A percentile compares a stretch with the other conserved stretches of the same genome.
Conservation (phyloP, 2,888 invertebrate genomes). For the Drosophila borealis region DNA sequence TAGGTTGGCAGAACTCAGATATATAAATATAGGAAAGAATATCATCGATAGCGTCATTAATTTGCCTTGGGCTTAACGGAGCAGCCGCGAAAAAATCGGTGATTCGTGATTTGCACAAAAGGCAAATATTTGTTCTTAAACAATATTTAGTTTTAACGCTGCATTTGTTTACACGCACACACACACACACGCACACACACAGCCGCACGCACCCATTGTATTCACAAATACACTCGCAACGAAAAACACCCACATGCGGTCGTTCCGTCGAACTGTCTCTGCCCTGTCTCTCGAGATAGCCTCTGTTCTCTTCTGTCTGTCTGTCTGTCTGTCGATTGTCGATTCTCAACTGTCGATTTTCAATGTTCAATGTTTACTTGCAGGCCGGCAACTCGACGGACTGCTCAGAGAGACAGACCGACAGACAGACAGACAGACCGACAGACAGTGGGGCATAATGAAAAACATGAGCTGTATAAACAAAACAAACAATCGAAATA, state of each 20-base stretch:
- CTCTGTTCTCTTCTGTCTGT: conserved; percentile 18
- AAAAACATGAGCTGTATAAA: conserved; percentile 79
- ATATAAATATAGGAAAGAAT: conserved; percentile 33
- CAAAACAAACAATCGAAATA: conserved; percentile 73
- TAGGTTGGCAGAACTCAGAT: conserved; percentile 1
- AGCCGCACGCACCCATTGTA: conserved; percentile 28
- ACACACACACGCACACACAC: conserved; percentile 42
- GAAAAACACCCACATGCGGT: conserved; percentile 44
- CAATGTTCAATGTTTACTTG: conserved; percentile 63
- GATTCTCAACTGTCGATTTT: conserved; percentile 56
- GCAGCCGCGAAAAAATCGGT: conserved; percentile 46
- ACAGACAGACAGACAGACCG: background rate
- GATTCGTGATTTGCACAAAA: conserved; percentile 78
- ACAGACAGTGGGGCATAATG: conserved; percentile 43
- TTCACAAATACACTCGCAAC: conserved; percentile 35
- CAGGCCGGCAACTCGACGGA: conserved; percentile 37
- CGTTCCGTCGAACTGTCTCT: conserved; percentile 29
- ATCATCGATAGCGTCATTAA: conserved; percentile 72
- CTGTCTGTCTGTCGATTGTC: conserved; percentile 46
- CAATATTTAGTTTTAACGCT: conserved; percentile 78
- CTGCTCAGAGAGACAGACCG: background rate
- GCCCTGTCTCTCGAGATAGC: conserved; percentile 12
- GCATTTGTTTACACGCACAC: conserved; percentile 71
- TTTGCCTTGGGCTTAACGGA: conserved; percentile 36
- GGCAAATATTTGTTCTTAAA: conserved; percentile 78